Evolutionary conservation across 2,797 vertebrate species (phyloP).

Genomic region (Thamnophis elegans): DNA sequence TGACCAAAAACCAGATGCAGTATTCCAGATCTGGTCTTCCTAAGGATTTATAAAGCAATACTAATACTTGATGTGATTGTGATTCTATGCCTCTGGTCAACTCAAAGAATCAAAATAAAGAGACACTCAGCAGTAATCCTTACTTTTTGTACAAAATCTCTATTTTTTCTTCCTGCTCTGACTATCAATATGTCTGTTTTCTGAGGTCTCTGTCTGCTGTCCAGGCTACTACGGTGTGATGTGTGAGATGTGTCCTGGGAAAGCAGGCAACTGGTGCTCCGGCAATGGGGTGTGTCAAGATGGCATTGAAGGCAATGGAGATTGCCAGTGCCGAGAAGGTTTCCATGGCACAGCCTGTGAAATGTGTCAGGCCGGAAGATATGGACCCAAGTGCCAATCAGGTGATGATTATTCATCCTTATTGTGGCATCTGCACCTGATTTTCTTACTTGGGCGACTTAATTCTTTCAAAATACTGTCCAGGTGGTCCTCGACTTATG

Average conservation of each 20-base stretch:
- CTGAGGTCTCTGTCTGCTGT: constrained; percentile 83
- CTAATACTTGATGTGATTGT: background rate
- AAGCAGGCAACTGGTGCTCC: constrained; percentile 81
- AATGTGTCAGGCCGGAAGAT: constrained; percentile 90
- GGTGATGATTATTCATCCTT: constrained; percentile 64
- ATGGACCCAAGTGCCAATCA: constrained; percentile 82
- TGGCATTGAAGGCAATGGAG: constrained; percentile 79
- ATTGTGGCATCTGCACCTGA: background rate
- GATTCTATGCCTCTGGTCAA: background rate
- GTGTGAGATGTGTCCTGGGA: constrained; percentile 89
- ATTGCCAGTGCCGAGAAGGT: constrained; percentile 90
- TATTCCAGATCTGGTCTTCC: background rate
- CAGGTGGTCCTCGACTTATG: background rate
- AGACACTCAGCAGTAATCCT: background rate
- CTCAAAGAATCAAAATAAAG: background rate
- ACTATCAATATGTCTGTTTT: constrained; percentile 11
- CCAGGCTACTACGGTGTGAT: constrained; percentile 87
- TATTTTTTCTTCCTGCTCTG: background rate
- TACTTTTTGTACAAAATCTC: background rate
- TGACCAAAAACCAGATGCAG: background rate
- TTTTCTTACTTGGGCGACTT: background rate
- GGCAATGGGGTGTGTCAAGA: constrained; percentile 89
- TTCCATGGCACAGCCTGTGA: constrained; percentile 94
- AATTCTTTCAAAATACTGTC: background rate
- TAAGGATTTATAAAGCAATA: background rate